Base-by-base conservation (phyloP, 2,113 vertebrate species). In the Mormyrus iriodes region DNA sequence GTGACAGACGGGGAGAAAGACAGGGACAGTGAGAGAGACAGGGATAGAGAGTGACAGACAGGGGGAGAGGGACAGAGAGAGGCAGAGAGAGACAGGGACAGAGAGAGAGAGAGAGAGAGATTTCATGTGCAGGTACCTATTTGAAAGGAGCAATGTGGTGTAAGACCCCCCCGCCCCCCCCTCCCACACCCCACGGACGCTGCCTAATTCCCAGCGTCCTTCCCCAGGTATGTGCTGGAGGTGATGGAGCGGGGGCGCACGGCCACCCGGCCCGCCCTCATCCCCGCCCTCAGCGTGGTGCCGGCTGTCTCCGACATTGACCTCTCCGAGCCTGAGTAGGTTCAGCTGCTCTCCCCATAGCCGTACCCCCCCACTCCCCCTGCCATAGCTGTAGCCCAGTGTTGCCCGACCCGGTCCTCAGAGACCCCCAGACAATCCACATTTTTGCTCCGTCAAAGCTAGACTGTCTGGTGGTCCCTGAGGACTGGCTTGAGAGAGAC, bases 221-320 rank as follows among this genome's bases (percentile, higher is more conserved):
- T 95, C 94, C 92, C 93, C 95, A 96, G 96, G 96, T 97, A 97
- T 93, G 96, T 97, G 94, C 96, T 97, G 95, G 97, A 96, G 94
- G 96, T 97, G 91, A 97, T 97, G 95, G 96, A 97, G 94, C 95
- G 96, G 91, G 96, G 96, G 88, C 96, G 96, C 90, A 89, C 95
- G 31, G 96, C 95, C 55, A 89, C 95, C 94, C 94, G 97, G 93
- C 96, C 96, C 3, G 91, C 93, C 82, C 94, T 94, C 90, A 92
- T 96, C 89, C 95, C 96, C 48, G 90, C 95, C 87, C 95, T 96
- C 94, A 94, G 92, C 92, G 91, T 95, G 95, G 96, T 96, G 88
- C 96, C 97, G 6, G 96, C 95, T 88, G 96, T 97, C 91, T 97
- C 96, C 53, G 96, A 97, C 95, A 94, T 94, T 92, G 96, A 97